These are phyloP conservation scores for Monarcha castaneiventris DNA, from an alignment of 2,113 vertebrate genomes.

Conservation along the genomic window DNA sequence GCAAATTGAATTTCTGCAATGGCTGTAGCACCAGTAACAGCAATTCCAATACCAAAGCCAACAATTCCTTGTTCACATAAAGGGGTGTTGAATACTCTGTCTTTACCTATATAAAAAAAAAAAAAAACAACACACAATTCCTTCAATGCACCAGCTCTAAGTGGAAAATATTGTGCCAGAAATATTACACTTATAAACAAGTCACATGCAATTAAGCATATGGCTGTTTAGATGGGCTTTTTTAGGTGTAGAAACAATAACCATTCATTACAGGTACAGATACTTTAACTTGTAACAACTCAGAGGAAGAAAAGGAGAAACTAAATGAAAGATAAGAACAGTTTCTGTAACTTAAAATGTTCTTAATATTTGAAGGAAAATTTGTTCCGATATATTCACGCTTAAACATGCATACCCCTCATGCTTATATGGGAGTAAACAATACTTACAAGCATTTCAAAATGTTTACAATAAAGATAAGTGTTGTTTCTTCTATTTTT, in stretches of 20 bases:
- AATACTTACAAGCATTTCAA: background rate
- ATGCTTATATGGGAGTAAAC: background rate
- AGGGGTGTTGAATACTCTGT: slow-evolving; percentile 95
- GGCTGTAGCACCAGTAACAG: slow-evolving; percentile 89
- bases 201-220: background rate
- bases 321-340: background rate
- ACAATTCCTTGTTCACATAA: slow-evolving; percentile 98
- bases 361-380: background rate
- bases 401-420: background rate
- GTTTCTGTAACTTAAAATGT: background rate
- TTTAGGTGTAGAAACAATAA: background rate
- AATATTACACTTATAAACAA: background rate
- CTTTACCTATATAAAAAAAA: slow-evolving; percentile 43
- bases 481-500: background rate
- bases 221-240: background rate
- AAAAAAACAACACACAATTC: background rate
- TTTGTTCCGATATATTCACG: background rate
- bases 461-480: background rate
- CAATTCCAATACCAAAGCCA: slow-evolving; percentile 94
- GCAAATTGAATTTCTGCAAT: slow-evolving; percentile 99
- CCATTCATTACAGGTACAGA: background rate
- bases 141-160: background rate
- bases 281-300: background rate
- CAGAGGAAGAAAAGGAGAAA: background rate
- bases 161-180: background rate